Evolutionary conservation across 2,888 invertebrate species (phyloP).

Genomic region (Allolobophora icterica): DNA sequence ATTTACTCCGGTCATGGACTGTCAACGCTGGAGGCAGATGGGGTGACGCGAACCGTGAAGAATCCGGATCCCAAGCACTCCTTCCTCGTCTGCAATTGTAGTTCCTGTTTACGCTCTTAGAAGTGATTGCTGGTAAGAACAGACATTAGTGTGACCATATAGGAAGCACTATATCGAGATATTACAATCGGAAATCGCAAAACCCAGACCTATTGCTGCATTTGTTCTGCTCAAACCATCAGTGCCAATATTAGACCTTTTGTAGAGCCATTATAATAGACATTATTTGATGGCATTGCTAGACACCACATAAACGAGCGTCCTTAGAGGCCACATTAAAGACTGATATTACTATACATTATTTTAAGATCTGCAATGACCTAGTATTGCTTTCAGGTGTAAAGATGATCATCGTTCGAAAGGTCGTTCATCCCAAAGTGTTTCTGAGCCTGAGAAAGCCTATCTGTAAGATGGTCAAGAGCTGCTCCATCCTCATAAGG

Average conservation of each 20-base stretch:
- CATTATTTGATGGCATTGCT: neutral
- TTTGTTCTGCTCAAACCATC: too few species aligned
- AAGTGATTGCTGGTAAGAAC: neutral
- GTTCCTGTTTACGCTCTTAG: slow-evolving; percentile 4
- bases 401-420: neutral
- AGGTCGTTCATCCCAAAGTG: neutral
- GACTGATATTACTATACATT: neutral
- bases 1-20: neutral
- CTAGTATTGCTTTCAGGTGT: neutral
- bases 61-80: neutral
- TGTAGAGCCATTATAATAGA: too few species aligned
- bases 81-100: neutral
- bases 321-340: neutral
- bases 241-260: too few species aligned
- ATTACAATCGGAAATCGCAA: too few species aligned
- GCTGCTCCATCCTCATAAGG: neutral
- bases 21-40: neutral
- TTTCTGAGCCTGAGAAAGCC: neutral
- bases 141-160: neutral
- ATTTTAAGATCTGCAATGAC: neutral
- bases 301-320: neutral
- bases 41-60: neutral
- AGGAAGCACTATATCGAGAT: neutral
- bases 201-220: too few species aligned
- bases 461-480: neutral